Evolutionary conservation across 2,797 vertebrate genomes (phyloP), one percentile per base, ranked within the genome.

Genomic region (Arnoldichthys spilopterus): DNA sequence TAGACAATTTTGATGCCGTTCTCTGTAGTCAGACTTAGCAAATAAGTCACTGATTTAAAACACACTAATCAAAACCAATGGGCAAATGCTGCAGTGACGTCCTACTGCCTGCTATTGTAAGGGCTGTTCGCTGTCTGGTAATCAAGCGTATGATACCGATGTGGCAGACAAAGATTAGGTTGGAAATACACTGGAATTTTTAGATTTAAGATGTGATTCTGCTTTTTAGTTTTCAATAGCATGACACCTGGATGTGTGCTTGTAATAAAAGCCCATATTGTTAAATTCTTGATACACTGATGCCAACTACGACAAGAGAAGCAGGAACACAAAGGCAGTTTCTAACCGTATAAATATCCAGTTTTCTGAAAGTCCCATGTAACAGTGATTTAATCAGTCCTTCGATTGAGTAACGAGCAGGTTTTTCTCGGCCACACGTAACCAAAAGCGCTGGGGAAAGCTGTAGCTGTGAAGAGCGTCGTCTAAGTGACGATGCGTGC

Each of bases 321-420:
- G 80, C 73, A 77, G 61, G 20, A 82, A 75, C 78, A 72, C 62
- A 69, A 82, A 80, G 37, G 22, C 59, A 15, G 43, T 71, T 71
- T 78, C 16, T 32, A 76, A 80, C 63, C 40, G 22, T 64, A 64
- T 37, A 51, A 64, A 53, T 54, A 74, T 66, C 78, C 47, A 77
- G 34, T 54, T 34, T 53, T 43, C 20, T 53, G 22, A 30, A 47
- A 20, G 62, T 51, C 68, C 53, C 49, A 80, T 18, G 53, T 67
- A 72, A 79, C 77, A 76, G 37, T 51, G n/a, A 58, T 73, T 73
- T 66, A 69, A 72, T 67, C 45, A 62, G n/a, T 61, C 66, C 4
- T 28, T 58, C 16, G 51, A 61, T n/a, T 67, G 4, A 64, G 75
- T 75, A 64, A 75, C 24, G 4, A 84, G 72, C 32, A 40, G 40